Percentiles rank a stretch among this genome's conserved stretches.
Evolutionary conservation across 2,888 invertebrate genomes (phyloP).

Genomic region (Deilephila porcellus): DNA sequence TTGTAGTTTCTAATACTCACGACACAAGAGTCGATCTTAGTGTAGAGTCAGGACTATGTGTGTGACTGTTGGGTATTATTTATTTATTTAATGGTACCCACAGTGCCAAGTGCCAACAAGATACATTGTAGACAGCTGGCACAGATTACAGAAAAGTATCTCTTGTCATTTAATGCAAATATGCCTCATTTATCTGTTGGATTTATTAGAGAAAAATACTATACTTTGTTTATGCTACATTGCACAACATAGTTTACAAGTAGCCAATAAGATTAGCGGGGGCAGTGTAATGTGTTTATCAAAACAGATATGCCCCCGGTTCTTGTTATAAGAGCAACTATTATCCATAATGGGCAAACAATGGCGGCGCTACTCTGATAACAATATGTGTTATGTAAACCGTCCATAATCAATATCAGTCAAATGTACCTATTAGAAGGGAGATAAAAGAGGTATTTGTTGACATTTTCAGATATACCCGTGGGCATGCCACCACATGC

Average conservation of each 20-base stretch:
- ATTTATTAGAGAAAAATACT: too few relatives aligned
- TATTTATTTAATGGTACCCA: too few relatives aligned
- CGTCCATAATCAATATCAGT: slow-evolving; percentile 30
- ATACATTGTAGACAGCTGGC: not conserved
- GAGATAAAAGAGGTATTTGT: too few relatives aligned
- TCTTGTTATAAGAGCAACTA: slow-evolving; percentile 3
- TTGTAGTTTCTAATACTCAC: too few relatives aligned
- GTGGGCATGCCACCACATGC: too few relatives aligned
- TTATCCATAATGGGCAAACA: slow-evolving; percentile 34
- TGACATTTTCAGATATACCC: too few relatives aligned
- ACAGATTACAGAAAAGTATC: not conserved
- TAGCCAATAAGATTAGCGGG: slow-evolving; percentile 14
- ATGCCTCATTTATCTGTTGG: too few relatives aligned
- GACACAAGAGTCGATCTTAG: too few relatives aligned
- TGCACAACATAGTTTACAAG: not conserved
- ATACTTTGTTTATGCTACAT: not conserved
- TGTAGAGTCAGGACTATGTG: too few relatives aligned
- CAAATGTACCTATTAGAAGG: not conserved
- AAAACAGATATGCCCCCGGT: not conserved
- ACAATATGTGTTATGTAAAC: slow-evolving; percentile 28
- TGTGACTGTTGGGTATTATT: too few relatives aligned
- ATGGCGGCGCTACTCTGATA: slow-evolving; percentile 29
- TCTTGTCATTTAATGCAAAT: too few relatives aligned
- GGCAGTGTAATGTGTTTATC: slow-evolving; percentile 14
- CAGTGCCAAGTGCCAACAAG: too few relatives aligned